Evolutionary conservation across 2,888 invertebrate species (phyloP).

Genomic region (Chrysodeixis includens): DNA sequence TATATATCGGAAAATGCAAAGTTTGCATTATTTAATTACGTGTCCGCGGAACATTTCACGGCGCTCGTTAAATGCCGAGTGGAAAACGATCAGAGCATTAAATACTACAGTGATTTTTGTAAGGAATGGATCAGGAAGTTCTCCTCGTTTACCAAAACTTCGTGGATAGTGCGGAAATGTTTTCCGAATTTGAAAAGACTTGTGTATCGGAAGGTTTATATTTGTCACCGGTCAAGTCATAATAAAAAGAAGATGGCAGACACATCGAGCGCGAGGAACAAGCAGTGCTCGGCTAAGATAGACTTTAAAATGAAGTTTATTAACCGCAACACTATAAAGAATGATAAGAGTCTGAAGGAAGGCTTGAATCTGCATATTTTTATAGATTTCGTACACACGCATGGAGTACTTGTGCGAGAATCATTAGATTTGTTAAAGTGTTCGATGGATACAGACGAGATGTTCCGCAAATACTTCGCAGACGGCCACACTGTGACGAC

Average conservation of each 20-base stretch:
- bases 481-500: constrained; percentile 29
- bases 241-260: constrained; percentile 51
- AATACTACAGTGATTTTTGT: constrained; percentile 54
- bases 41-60: constrained; percentile 53
- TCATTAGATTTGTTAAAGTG: constrained; percentile 50
- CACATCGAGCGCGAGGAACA: constrained; percentile 35
- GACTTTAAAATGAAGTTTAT: constrained; percentile 65
- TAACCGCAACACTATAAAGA: constrained; percentile 61
- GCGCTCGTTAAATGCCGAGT: constrained; percentile 59
- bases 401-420: constrained; percentile 48
- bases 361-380: constrained; percentile 59
- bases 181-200: constrained; percentile 59
- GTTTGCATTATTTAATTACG: constrained; percentile 57
- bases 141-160: constrained; percentile 62
- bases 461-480: constrained; percentile 35
- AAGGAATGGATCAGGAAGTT: constrained; percentile 64
- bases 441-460: constrained; percentile 53
- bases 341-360: constrained; percentile 57
- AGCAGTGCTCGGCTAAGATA: constrained; percentile 62
- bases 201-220: constrained; percentile 60
- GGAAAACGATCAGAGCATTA: constrained; percentile 36
- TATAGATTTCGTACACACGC: constrained; percentile 63
- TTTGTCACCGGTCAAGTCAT: constrained; percentile 58
- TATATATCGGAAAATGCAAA: constrained; percentile 55
- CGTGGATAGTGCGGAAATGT: constrained; percentile 57